Conservation (phyloP, 2,888 invertebrate genomes). For the Lamproptera curius region DNA sequence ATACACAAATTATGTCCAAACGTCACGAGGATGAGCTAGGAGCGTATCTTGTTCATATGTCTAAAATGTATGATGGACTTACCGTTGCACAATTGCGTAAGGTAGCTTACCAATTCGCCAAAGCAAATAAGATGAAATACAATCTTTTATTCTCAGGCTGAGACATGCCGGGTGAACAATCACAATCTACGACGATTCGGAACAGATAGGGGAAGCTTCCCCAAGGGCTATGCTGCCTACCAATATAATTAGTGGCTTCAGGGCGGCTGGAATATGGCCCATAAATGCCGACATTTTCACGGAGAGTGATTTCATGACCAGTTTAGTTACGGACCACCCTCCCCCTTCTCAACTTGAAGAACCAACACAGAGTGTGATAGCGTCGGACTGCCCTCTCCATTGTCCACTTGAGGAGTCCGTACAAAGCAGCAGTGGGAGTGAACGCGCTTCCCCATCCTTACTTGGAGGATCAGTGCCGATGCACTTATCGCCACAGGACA, state of each 20-base stretch:
- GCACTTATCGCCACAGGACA: neutral
- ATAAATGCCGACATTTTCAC: no score
- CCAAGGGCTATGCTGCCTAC: slow-evolving; percentile 17
- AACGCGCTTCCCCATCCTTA: no score
- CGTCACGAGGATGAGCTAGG: neutral
- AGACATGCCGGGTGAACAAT: neutral
- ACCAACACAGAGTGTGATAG: no score
- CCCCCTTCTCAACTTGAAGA: no score
- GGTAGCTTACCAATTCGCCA: slow-evolving; percentile 21
- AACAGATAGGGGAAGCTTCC: slow-evolving; percentile 7
- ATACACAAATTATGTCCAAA: slow-evolving; percentile 13
- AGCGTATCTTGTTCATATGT: no score
- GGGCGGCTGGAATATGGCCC: no score
- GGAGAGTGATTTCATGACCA: slow-evolving; percentile 10
- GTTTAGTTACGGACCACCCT: slow-evolving; percentile 21
- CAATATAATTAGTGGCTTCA: no score
- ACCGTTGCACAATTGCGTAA: slow-evolving; percentile 22
- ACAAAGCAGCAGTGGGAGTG: no score
- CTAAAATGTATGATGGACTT: no score
- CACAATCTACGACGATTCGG: neutral
- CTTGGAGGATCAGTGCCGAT: no score
- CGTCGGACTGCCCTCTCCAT: slow-evolving; percentile 14
- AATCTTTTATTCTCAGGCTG: neutral
- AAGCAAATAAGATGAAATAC: slow-evolving; percentile 21
- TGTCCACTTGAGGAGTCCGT: slow-evolving; percentile 10